Evolutionary conservation across 2,113 vertebrate species (phyloP).

Genomic region (Leucopsar rothschildi): DNA sequence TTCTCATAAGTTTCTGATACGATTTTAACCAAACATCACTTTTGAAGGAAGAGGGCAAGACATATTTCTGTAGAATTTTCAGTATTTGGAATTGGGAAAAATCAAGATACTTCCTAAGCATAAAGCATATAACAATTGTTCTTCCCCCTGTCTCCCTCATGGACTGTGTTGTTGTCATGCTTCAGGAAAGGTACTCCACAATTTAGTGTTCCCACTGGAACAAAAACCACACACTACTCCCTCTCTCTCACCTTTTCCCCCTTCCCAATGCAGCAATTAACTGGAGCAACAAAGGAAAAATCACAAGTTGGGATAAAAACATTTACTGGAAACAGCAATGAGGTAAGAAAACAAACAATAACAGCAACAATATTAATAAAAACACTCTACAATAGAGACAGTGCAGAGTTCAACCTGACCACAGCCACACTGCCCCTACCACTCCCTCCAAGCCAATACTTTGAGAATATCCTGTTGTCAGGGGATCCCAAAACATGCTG

Average conservation of each 20-base stretch:
- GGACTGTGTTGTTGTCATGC: background rate
- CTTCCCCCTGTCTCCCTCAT: background rate
- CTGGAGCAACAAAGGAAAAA: background rate
- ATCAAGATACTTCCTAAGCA: background rate
- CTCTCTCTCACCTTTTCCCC: background rate
- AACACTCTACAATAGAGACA: background rate
- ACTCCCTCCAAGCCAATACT: background rate
- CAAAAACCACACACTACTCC: fast-evolving
- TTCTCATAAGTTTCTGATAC: background rate
- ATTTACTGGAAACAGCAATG: background rate
- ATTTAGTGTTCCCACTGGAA: background rate
- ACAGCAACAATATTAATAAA: background rate
- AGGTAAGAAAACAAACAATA: background rate
- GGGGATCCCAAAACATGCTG: background rate
- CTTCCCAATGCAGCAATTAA: background rate
- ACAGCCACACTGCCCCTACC: background rate
- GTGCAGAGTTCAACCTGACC: background rate
- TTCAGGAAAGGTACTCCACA: background rate
- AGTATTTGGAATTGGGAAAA: background rate
- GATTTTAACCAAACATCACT: background rate
- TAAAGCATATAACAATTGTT: background rate
- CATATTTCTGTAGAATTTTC: background rate
- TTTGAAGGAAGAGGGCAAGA: background rate
- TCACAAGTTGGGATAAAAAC: background rate
- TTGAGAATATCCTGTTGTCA: background rate